Evolutionary conservation across 2,797 vertebrate genomes (phyloP), one percentile per base, ranked within the genome.

Genomic region (Rhinophrynus dorsalis): DNA sequence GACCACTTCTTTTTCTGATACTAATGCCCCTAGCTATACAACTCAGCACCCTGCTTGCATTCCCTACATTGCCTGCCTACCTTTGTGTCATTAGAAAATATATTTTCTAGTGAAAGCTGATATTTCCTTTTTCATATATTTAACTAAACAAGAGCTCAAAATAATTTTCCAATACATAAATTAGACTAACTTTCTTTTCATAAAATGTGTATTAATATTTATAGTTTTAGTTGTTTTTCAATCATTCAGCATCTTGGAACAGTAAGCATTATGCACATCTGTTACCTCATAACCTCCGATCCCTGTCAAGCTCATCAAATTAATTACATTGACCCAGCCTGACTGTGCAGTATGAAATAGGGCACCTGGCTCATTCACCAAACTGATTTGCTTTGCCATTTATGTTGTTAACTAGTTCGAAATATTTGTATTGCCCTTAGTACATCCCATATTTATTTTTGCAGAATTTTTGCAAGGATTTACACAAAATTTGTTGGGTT

Each of bases 231-330:
- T n/a, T n/a, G n/a, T n/a, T n/a, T n/a, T 38, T 38, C 35, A 11
- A 38, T 12, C 35, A 47, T 18, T 21, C 8, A 10, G 21, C 21
- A 47, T 9, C 21, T 9, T 6, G 20, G 1, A 51, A 24, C 23
- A 26, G 6, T n/a, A 27, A 12, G 9, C 13, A 24, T 51, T 26
- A 5, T 29, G 27, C 23, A 51, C 47, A 51, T 51, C 47, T 51
- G 47, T 51, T 13, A 21, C 27, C 47, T 29, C 23, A 29, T n/a
- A 27, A 29, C 23, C 47, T 51, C 7, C 27, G 44, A 47, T 24
- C 44, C 20, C 44, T 47, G 47, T 51, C 47, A 51, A 51, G 24
- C 24, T 51, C 47, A 51, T 51, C 47, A 51, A 15, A 51, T 51
- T 29, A 51, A 51, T 51, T 51, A 51, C 2, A 24, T 24, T 27